Evolutionary conservation across 1,140 invertebrate species (phyloP), one percentile per base, ranked within the genome.

Genomic region (Aphidius ervi): DNA sequence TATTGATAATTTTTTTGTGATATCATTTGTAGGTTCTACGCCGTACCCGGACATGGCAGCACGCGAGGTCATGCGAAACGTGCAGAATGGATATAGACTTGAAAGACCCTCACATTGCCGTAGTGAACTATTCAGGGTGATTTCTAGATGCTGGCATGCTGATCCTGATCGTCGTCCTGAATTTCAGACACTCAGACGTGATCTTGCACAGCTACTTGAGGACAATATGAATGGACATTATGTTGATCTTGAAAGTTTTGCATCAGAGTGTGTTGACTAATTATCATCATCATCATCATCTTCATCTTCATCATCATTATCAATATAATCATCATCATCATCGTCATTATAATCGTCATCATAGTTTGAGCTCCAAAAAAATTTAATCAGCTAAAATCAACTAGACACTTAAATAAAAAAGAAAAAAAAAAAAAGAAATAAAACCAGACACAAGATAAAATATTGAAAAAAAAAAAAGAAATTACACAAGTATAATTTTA

Each of bases 31-130:
- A 91, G 90, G 90, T 59, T 91, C 89, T 23, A 92, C 90, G 67
- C 90, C 90, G 2, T 93, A 92, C 73, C 87, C 88, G 23, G 86
- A 88, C 47, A 86, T 92, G 84, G 87, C 87, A 20, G 89, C 89
- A 0, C 81, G 88, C 2, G 89, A 92, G 71, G 90, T 92, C 9
- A 87, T 91, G 74, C 80, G 87, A 3, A 84, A 85, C 49, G 88
- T 92, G 47, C 84, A 88, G 10, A 87, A 87, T 63, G 90, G 90
- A 41, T 86, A 90, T 69, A 81, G 89, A 4, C 80, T 91, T 6
- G 89, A 91, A 65, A 80, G 88, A 62, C 90, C 90, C 2, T 83
- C 85, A 46, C 89, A 92, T 74, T 91, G 89, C 71, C 83, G 85
- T 58, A 85, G 85, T 49, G 87, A 90, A 70, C 81, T 92, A 45